Percentiles rank a stretch among this genome's conserved stretches.
Evolutionary conservation across 2,888 invertebrate genomes (phyloP).

Genomic region (Thera britannica): DNA sequence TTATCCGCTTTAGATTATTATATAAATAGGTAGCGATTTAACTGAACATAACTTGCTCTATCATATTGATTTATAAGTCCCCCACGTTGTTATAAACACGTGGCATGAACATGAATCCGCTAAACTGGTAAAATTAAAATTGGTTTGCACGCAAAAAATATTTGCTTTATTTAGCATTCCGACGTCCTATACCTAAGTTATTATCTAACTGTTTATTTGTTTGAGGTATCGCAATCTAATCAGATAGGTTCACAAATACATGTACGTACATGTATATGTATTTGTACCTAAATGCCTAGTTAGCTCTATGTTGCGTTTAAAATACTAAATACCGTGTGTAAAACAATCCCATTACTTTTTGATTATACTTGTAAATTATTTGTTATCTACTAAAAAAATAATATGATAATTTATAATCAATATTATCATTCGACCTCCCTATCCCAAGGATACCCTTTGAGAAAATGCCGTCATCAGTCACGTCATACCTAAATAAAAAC

Average conservation of each 20-base stretch:
- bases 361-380: background rate
- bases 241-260: background rate
- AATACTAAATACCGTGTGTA: too few species aligned
- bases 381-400: background rate
- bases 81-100: slow-evolving; percentile 26
- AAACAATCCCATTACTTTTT: too few species aligned
- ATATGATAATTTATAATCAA: slow-evolving; percentile 42
- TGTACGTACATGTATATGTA: background rate
- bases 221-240: background rate
- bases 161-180: too few species aligned
- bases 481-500: slow-evolving; percentile 56
- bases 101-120: slow-evolving; percentile 14
- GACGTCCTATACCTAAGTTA: background rate
- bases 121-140: background rate
- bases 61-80: slow-evolving; percentile 8
- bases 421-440: slow-evolving; percentile 49
- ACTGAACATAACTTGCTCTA: slow-evolving; percentile 24
- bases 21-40: background rate
- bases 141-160: too few species aligned
- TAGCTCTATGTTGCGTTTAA: background rate
- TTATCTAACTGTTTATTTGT: slow-evolving; percentile 13
- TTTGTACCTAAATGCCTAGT: too few species aligned
- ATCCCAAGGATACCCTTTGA: slow-evolving; percentile 44
- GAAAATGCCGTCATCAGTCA: slow-evolving; percentile 40
- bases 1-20: background rate